phyloP scores from a whole-genome alignment of 2,113 vertebrate species.

The Anas platyrhynchos region DNA sequence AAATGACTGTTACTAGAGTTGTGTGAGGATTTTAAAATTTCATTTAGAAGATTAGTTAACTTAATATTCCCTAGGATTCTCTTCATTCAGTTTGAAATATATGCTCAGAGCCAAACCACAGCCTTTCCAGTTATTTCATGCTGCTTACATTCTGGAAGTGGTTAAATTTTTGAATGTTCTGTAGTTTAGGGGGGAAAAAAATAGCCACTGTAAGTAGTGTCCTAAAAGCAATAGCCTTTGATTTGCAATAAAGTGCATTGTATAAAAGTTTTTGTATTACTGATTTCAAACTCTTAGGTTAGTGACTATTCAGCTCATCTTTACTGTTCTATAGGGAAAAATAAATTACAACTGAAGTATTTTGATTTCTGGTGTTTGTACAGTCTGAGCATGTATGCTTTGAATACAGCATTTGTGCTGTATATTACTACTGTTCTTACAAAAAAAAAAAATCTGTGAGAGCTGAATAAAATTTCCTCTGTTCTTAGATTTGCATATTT shows the following conservation, averaged over 20 bases:
- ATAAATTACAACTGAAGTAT: conserved; percentile 25
- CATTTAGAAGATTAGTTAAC: not conserved
- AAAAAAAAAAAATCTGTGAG: not conserved
- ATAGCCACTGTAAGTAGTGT: not conserved
- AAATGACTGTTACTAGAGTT: not conserved
- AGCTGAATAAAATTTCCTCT: not conserved
- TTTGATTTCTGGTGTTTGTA: conserved; percentile 51
- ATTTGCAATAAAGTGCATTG: conserved; percentile 32
- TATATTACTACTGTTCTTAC: not conserved
- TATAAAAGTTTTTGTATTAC: conserved; percentile 14
- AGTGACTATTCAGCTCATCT: conserved; percentile 33
- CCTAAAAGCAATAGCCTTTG: conserved; percentile 33
- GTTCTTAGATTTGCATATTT: not conserved
- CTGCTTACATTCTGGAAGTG: not conserved
- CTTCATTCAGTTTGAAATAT: not conserved
- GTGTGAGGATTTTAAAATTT: not conserved
- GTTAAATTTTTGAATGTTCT: not conserved
- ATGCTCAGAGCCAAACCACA: not conserved
- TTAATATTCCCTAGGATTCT: not conserved
- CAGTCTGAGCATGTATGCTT: conserved; percentile 6
- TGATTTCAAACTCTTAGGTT: conserved; percentile 30
- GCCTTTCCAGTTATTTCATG: not conserved
- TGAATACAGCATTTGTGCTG: not conserved
- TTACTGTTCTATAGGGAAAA: not conserved
- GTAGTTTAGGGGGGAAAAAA: not conserved